These are phyloP conservation scores for Amazona guildingii DNA, from an alignment of 2,113 vertebrate genomes.

Conservation along the genomic window DNA sequence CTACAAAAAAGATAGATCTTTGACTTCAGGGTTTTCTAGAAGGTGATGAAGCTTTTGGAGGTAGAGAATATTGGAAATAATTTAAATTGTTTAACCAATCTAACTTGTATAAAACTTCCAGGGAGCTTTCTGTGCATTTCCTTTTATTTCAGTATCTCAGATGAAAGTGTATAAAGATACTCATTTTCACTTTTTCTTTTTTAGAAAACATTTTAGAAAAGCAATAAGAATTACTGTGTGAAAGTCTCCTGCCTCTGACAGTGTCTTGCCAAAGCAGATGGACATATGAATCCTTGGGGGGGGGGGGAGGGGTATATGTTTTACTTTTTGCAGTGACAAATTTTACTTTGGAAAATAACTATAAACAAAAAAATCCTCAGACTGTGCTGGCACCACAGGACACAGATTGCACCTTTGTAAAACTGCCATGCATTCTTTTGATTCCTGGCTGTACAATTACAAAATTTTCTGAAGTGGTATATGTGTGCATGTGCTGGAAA, in stretches of 20 bases:
- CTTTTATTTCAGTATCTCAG: neutral
- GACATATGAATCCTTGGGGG: neutral
- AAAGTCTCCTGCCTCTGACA: neutral
- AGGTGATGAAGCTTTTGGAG: neutral
- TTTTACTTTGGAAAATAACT: neutral
- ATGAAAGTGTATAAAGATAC: neutral
- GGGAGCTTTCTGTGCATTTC: neutral
- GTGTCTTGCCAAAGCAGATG: neutral
- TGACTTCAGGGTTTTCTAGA: neutral
- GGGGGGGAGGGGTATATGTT: neutral
- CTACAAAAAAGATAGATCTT: neutral
- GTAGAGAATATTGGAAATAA: neutral
- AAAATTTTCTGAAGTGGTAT: neutral
- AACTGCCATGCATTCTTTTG: neutral
- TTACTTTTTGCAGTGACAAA: neutral
- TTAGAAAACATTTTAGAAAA: neutral
- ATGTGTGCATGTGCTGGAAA: neutral
- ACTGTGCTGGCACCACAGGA: neutral
- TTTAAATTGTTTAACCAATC: neutral
- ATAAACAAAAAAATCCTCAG: neutral
- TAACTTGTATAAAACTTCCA: neutral
- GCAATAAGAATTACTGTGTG: neutral
- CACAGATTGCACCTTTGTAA: neutral
- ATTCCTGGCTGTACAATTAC: neutral
- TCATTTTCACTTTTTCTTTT: neutral